These are phyloP conservation scores for Caerostris extrusa DNA, from an alignment of 1,140 invertebrate species.

Conservation along the genomic window DNA sequence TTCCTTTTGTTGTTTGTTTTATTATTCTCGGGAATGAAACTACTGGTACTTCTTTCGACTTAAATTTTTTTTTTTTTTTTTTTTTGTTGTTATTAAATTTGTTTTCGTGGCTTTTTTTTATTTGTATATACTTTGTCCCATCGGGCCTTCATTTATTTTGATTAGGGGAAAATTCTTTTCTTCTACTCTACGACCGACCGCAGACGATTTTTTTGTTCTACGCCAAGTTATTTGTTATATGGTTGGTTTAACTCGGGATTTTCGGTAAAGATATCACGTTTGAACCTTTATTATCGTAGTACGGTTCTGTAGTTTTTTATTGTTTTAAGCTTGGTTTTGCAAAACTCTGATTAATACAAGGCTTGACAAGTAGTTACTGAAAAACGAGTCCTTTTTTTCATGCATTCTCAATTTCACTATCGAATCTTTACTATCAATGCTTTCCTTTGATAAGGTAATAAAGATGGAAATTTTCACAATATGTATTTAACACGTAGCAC, in stretches of 20 bases:
- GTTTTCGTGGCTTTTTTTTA: neutral
- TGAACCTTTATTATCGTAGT: neutral
- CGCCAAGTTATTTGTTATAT: slow-evolving; percentile 63
- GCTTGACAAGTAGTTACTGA: neutral
- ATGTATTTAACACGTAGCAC: too few species aligned
- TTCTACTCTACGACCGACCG: neutral
- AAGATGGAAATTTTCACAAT: too few species aligned
- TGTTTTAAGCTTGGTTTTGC: slow-evolving; percentile 12
- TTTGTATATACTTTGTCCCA: neutral
- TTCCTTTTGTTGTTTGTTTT: slow-evolving; percentile 24
- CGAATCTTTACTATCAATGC: neutral
- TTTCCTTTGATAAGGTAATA: neutral
- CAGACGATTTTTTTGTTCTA: neutral
- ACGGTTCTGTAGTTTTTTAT: slow-evolving; percentile 18
- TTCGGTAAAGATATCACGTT: slow-evolving; percentile 7
- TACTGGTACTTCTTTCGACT: neutral
- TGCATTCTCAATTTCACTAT: neutral
- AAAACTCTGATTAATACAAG: slow-evolving; percentile 4
- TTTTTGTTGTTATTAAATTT: neutral
- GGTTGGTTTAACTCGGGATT: slow-evolving; percentile 55
- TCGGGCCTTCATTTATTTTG: slow-evolving; percentile 37
- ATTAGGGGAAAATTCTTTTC: neutral
- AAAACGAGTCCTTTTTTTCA: neutral
- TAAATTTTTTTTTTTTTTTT: slow-evolving; percentile 26
- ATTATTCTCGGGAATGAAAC: neutral